Percentiles rank a stretch among this genome's conserved stretches.
phyloP scores from a whole-genome alignment of 2,888 invertebrate genomes.

The Stictocephala bisonia region DNA sequence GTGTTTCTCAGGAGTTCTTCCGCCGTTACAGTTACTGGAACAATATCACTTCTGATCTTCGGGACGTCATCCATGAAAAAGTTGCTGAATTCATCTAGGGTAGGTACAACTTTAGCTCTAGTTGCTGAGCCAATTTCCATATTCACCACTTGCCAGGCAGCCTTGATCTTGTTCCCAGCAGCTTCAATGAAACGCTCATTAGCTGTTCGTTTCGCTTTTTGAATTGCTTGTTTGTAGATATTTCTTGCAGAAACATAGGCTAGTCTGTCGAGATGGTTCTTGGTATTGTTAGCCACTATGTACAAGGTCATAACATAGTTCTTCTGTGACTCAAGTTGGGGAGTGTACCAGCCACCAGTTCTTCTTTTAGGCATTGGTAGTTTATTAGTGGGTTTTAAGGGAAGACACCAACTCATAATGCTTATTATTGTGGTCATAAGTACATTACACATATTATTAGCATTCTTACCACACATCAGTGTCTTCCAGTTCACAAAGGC shows the following conservation, averaged over 20 bases:
- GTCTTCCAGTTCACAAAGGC: not conserved
- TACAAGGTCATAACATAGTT: conserved; percentile 1
- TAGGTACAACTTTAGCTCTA: not conserved
- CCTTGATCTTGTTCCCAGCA: not conserved
- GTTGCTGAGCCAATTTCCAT: not conserved
- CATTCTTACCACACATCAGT: not conserved
- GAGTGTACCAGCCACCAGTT: not conserved
- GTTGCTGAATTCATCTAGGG: not conserved
- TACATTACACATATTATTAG: not conserved
- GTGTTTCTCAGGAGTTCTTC: not conserved
- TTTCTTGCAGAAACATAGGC: not conserved
- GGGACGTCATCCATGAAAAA: not conserved
- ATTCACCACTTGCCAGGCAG: conserved; percentile 18
- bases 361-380: not conserved
- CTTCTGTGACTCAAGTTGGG: not conserved
- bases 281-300: not conserved
- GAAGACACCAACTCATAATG: conserved; percentile 2
- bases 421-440: not conserved
- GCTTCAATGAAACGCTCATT: not conserved
- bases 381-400: not conserved
- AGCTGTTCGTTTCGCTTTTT: not conserved
- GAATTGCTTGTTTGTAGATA: conserved; percentile 1
- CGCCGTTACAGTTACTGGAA: not conserved
- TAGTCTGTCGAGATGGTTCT: not conserved
- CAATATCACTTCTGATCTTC: not conserved